These are phyloP conservation scores for Synergus laeviventris DNA, from an alignment of 2,888 invertebrate species.

Conservation along the genomic window DNA sequence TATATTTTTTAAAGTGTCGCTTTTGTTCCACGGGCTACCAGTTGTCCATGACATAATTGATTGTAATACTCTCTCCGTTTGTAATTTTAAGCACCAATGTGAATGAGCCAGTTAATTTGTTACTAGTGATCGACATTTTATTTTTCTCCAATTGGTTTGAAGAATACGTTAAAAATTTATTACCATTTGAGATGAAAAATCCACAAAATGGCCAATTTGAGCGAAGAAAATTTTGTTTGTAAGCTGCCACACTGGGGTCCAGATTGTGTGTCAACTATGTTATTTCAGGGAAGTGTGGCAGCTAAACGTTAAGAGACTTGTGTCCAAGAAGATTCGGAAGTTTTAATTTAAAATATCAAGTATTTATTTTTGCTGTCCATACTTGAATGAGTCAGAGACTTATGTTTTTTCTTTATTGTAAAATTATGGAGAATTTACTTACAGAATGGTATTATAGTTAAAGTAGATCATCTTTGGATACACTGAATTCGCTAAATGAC, in stretches of 20 bases:
- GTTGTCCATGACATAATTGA: conserved; percentile 57
- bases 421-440: conserved; percentile 63
- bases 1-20: conserved; percentile 16
- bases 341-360: not conserved
- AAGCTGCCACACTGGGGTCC: no score
- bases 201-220: not conserved
- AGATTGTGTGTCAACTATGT: no score
- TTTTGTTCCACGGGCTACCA: conserved; percentile 69
- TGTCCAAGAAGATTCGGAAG: not conserved
- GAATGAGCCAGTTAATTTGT: conserved; percentile 34
- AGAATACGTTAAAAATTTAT: conserved; percentile 8
- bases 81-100: conserved; percentile 47
- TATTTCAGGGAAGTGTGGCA: no score
- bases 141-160: conserved; percentile 56
- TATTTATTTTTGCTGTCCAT: not conserved
- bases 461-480: conserved; percentile 37
- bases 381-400: conserved; percentile 23
- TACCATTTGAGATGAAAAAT: not conserved
- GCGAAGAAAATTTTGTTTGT: not conserved
- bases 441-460: conserved; percentile 48
- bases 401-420: conserved; percentile 18
- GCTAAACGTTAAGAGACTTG: not conserved
- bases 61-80: conserved; percentile 44
- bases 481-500: conserved; percentile 14
- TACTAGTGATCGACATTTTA: conserved; percentile 55